phyloP scores from a whole-genome alignment of 2,797 vertebrate species.

The Sarcoramphus papa region DNA sequence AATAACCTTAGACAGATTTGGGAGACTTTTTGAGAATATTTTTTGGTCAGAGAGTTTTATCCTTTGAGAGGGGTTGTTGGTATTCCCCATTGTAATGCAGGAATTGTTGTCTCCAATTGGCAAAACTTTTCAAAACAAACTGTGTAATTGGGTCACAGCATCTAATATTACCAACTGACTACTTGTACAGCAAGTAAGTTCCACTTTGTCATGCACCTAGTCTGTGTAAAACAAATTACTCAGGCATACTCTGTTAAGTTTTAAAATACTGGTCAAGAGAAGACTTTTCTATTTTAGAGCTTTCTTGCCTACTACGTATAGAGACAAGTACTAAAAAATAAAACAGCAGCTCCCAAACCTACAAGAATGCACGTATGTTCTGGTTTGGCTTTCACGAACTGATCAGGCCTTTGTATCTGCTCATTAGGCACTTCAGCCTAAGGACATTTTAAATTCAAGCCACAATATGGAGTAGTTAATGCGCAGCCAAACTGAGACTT shows the following conservation, averaged over 20 bases:
- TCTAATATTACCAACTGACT: background rate
- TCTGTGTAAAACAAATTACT: background rate
- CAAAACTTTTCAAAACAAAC: background rate
- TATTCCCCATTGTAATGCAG: background rate
- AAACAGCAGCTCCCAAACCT: background rate
- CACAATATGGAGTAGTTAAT: background rate
- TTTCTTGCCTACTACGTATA: background rate
- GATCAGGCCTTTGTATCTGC: background rate
- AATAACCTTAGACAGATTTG: background rate
- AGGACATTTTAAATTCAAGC: background rate
- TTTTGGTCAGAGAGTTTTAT: background rate
- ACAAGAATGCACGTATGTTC: background rate
- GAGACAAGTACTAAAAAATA: background rate
- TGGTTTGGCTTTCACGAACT: background rate
- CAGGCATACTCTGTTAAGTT: background rate
- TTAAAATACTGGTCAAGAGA: background rate
- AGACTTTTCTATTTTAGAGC: background rate
- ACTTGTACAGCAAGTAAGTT: background rate
- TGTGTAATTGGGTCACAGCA: background rate
- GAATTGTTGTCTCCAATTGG: background rate
- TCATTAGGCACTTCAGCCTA: background rate
- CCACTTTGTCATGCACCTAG: background rate
- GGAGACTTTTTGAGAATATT: background rate
- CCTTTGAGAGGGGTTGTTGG: background rate
- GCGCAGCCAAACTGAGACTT: background rate